Conservation (phyloP, 2,888 invertebrate genomes). For the Hemithea aestivaria region DNA sequence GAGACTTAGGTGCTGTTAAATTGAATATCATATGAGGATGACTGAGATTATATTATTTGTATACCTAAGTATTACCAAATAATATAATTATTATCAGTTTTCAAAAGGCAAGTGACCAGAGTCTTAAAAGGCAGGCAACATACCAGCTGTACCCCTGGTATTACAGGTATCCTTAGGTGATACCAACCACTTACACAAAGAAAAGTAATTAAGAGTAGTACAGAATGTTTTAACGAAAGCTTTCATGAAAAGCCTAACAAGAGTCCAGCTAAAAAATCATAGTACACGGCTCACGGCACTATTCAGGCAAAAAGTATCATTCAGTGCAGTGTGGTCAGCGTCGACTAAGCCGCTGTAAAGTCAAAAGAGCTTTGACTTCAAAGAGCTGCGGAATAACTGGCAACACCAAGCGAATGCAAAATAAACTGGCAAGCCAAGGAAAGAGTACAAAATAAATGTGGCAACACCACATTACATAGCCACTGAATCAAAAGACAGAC, state of each 20-base stretch:
- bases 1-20: too few species aligned
- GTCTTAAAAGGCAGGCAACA: too few species aligned
- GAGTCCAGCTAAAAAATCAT: constrained; percentile 33
- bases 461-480: constrained; percentile 73
- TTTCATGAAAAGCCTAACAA: constrained; percentile 19
- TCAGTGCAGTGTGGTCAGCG: constrained; percentile 63
- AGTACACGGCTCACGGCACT: constrained; percentile 38
- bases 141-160: too few species aligned
- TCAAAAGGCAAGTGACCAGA: too few species aligned
- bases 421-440: constrained; percentile 59
- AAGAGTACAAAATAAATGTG: constrained; percentile 76
- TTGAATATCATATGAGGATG: too few species aligned
- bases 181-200: too few species aligned
- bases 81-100: too few species aligned
- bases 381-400: constrained; percentile 67
- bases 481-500: constrained; percentile 76
- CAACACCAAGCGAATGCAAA: constrained; percentile 66
- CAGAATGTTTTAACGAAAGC: constrained; percentile 6
- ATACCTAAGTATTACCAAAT: too few species aligned
- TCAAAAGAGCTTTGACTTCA: constrained; percentile 76
- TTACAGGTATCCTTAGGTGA: too few species aligned
- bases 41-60: too few species aligned
- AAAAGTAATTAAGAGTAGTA: too few species aligned
- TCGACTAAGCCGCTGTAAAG: constrained; percentile 52
- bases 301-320: constrained; percentile 65